These are phyloP conservation scores for Leucoraja erinaceus DNA, from an alignment of 2,113 vertebrate genomes.

Conservation along the genomic window DNA sequence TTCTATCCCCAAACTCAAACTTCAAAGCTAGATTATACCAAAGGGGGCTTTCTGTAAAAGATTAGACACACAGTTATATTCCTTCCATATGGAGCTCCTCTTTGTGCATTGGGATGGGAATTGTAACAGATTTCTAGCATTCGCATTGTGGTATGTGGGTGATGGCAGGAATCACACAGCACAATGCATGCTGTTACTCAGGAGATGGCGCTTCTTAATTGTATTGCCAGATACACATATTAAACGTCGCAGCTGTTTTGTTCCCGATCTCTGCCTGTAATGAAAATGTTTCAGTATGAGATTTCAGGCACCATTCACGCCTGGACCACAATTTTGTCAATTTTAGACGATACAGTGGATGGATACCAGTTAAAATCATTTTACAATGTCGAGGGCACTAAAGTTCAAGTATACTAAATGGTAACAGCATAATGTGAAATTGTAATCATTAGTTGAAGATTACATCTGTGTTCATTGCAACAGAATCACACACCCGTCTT, in stretches of 20 bases:
- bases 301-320: not conserved
- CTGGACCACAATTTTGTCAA: too few relatives aligned
- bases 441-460: not conserved
- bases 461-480: not conserved
- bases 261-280: not conserved
- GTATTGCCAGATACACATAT: not conserved
- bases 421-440: not conserved
- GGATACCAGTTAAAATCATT: not conserved
- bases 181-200: slow-evolving; percentile 23
- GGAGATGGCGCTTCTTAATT: slow-evolving; percentile 21
- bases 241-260: slow-evolving; percentile 23
- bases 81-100: not conserved
- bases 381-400: not conserved
- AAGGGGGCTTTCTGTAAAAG: slow-evolving; percentile 15
- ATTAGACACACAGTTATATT: not conserved
- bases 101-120: not conserved
- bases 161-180: not conserved
- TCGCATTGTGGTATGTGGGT: not conserved
- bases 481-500: not conserved
- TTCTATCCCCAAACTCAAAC: not conserved
- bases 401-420: not conserved
- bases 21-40: not conserved
- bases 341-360: not conserved
- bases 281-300: not conserved
- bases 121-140: slow-evolving; percentile 5